Evolutionary conservation across 2,113 vertebrate genomes (phyloP), one percentile per base, ranked within the genome.

Genomic region (Epinephelus cyanopodus): DNA sequence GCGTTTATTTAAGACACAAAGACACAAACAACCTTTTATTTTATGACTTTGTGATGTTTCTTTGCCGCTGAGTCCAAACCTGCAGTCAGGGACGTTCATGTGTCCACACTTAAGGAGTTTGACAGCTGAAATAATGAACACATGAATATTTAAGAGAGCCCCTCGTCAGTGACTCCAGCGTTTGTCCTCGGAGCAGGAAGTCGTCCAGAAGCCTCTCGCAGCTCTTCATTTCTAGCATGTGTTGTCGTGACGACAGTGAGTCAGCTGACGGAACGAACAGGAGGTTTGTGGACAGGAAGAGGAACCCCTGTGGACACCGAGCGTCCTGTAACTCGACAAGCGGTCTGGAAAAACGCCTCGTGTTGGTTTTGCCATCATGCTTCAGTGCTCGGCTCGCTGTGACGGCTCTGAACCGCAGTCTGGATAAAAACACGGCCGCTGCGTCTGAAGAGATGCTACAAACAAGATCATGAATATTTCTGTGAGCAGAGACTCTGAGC

Each of bases 341-440:
- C 5, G 0, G 48, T 37, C 48, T 68, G 27, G 45, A 53, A 53
- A 68, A 52, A 53, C 2, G 19, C 64, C 23, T 29, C 2, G 11
- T 50, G 42, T 66, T 19, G 64, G 25, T 68, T 48, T 74, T 19
- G 45, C 72, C 72, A 25, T 74, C 58, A 74, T 37, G 47, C 47
- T 6, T 63, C 58, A 63, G 21, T 25, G 42, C 27, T 45, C 42
- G 42, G 42, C 42, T 42, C 42, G 42, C 8, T 42, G 42, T 42
- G 42, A 12, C 10, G 10, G 56, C 18, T 5, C 17, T 47, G 17
- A 73, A 58, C 15, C n/a, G 27, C 54, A 29, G 14, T 21, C 56
- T 29, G 56, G 29, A 47, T 13, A 2, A 18, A 47, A 72, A 48
- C 70, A 61, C 7, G 52, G 15, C 3, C 0, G n/a, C 37, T 25